Evolutionary conservation across 2,113 vertebrate genomes (phyloP), one percentile per base, ranked within the genome.

Genomic region (Nannospalax galili): DNA sequence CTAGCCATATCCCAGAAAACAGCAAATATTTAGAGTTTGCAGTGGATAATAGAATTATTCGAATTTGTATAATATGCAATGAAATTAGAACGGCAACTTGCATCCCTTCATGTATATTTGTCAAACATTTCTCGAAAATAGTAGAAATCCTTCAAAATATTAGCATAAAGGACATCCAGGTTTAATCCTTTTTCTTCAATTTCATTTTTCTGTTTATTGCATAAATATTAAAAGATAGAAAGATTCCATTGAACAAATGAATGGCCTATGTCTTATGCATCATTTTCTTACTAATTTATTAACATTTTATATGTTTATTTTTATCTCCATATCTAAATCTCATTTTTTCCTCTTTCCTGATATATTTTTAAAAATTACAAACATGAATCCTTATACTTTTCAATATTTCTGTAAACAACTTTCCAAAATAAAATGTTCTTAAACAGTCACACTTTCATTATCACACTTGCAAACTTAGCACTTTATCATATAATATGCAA

Each of bases 1-100:
- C 45, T 89, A 20, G 14, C 42, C 92, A 48, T 9, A 60, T 67
- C 7, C 5, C 74, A 81, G 85, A 17, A 48, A 24, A 64, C 24
- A 92, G 2, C 26, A 92, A 78, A 37, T 90, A 6, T 69, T 84
- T 73, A 77, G 3, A 85, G 88, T 95, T 85, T 79, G n/a, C 19
- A 88, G 11, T 67, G 40, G 90, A 56, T 84, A 91, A 77, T 40
- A 28, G 10, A 81, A 24, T 42, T 10, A 69, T 32, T 6, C 9
- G 67, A 88, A 72, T 9, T 67, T 7, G 79, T 37, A 32, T 1
- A n/a, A n/a, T 35, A 75, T 24, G 1, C 5, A 16, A 70, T 70
- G 7, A 87, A 65, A 91, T 84, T 30, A 67, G 19, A 86, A 58
- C 6, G 84, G 70, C 19, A 62, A 2, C 12, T 74, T 65, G 28